Percentiles rank a stretch among this genome's conserved stretches.
phyloP scores from a whole-genome alignment of 1,140 invertebrate genomes.

The Thereuonema tuberculata region DNA sequence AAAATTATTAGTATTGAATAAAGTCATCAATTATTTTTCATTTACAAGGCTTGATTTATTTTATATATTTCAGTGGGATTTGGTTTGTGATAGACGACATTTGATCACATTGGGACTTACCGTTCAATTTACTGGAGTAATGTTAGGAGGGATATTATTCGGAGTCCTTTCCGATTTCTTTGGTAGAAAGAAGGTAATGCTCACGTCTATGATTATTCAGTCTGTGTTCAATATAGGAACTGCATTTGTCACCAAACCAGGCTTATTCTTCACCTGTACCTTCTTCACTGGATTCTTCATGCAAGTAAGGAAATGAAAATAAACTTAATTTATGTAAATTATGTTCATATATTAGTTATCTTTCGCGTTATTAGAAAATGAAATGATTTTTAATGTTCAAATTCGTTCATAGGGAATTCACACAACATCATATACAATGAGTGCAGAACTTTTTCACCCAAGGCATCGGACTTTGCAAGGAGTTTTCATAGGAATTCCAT shows the following conservation, averaged over 20 bases:
- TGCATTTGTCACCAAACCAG: too few species aligned
- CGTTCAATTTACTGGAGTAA: slow-evolving; percentile 36
- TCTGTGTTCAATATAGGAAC: not conserved
- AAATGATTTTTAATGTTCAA: too few species aligned
- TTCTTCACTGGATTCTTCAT: not conserved
- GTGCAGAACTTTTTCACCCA: not conserved
- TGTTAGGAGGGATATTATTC: slow-evolving; percentile 39
- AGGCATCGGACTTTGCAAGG: not conserved
- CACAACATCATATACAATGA: too few species aligned
- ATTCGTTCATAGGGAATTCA: too few species aligned
- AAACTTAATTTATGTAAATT: too few species aligned
- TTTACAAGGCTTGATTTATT: too few species aligned
- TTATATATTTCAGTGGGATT: slow-evolving; percentile 34
- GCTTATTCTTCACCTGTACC: not conserved
- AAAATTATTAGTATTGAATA: too few species aligned
- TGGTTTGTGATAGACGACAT: slow-evolving; percentile 38
- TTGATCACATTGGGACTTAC: slow-evolving; percentile 33
- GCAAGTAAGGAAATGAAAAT: not conserved
- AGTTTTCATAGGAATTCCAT: not conserved
- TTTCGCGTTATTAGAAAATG: too few species aligned
- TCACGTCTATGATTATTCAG: not conserved
- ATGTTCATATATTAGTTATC: too few species aligned
- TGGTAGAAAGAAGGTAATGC: slow-evolving; percentile 29
- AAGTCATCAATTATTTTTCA: too few species aligned
- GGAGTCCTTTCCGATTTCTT: slow-evolving; percentile 38